Conservation (phyloP, 2,888 invertebrate genomes). For the Drosophila kambysellisi region DNA sequence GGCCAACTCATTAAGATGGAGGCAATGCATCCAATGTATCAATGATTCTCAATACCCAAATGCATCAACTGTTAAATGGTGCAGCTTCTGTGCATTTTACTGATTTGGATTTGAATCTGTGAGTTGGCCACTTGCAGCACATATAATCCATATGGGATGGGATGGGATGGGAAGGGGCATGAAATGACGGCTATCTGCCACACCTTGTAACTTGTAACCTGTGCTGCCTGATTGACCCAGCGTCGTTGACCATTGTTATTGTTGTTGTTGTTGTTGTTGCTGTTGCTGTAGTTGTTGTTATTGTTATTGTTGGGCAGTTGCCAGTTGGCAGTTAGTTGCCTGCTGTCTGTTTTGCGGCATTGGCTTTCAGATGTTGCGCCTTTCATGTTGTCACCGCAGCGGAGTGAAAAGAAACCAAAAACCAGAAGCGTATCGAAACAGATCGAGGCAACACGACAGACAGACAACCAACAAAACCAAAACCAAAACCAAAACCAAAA, state of each 20-base stretch:
- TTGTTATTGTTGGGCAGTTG: conserved; percentile 17
- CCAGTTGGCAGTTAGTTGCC: conserved; percentile 25
- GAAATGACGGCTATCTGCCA: background rate
- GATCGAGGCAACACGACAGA: conserved; percentile 72
- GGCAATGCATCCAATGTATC: background rate
- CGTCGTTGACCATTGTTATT: conserved; percentile 28
- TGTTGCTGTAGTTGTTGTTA: no score
- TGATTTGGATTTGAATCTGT: conserved; percentile 12
- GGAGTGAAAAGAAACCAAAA: conserved; percentile 78
- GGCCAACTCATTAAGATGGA: background rate
- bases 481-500: conserved; percentile 11
- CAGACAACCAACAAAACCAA: conserved; percentile 38
- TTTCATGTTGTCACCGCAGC: conserved; percentile 75
- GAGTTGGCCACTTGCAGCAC: background rate
- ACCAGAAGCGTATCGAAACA: conserved; percentile 84
- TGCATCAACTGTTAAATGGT: background rate
- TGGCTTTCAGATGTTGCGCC: conserved; percentile 67
- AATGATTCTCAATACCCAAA: background rate
- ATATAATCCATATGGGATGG: background rate
- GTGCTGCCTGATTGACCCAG: conserved; percentile 62
- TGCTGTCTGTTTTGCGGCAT: conserved; percentile 58
- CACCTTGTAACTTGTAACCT: conserved; percentile 34
- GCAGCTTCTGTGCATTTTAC: background rate
- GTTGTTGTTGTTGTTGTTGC: conserved; percentile 44
- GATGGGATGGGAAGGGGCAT: background rate